Conservation (phyloP, 1,140 invertebrate species). For the Rhizoglyphus robini region DNA sequence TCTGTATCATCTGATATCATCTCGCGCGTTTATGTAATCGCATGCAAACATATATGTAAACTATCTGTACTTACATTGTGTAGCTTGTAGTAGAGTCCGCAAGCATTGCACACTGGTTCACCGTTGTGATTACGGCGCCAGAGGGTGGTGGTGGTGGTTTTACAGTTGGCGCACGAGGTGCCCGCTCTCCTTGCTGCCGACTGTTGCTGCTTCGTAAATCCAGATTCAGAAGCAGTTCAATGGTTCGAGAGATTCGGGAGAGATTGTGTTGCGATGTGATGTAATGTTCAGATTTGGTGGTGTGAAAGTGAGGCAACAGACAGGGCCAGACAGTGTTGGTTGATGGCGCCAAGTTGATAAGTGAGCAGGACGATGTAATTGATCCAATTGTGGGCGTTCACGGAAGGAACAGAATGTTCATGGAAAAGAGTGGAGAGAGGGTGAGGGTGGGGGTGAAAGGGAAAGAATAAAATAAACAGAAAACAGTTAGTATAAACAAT, state of each 20-base stretch:
- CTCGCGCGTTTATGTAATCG: too few relatives aligned
- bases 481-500: background rate
- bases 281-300: too few relatives aligned
- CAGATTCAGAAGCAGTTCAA: too few relatives aligned
- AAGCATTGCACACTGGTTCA: conserved; percentile 94
- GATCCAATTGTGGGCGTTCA: too few relatives aligned
- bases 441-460: background rate
- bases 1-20: background rate
- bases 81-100: conserved; percentile 91
- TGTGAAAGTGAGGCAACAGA: background rate
- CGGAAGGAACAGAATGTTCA: background rate
- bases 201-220: conserved; percentile 11
- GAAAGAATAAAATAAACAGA: background rate
- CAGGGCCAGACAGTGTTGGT: background rate
- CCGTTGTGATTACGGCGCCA: conserved; percentile 93
- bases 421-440: background rate
- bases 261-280: too few relatives aligned
- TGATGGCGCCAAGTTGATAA: background rate
- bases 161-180: conserved; percentile 61
- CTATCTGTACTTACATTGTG: conserved; percentile 51
- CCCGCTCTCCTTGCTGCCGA: conserved; percentile 26
- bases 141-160: conserved; percentile 82
- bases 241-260: too few relatives aligned
- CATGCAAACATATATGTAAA: background rate
- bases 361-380: too few relatives aligned